Percentiles rank a stretch among this genome's conserved stretches.
Evolutionary conservation across 2,888 invertebrate genomes (phyloP).

Genomic region (Agrilus mali): DNA sequence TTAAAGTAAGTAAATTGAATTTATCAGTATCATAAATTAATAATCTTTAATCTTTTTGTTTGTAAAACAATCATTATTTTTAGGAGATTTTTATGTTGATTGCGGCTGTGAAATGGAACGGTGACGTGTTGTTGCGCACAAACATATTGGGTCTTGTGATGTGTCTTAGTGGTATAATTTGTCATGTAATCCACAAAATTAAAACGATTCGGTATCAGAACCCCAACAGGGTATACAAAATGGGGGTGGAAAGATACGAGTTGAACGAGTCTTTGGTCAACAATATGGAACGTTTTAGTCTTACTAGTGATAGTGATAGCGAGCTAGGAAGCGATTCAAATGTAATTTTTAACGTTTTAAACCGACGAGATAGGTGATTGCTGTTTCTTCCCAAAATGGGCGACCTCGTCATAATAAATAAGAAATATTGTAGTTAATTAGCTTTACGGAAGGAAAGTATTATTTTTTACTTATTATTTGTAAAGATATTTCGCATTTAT

Average conservation of each 20-base stretch:
- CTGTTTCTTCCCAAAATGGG: no score
- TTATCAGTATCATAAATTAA: background rate
- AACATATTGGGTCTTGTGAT: constrained; percentile 78
- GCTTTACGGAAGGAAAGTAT: no score
- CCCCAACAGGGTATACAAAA: constrained; percentile 18
- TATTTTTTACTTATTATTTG: no score
- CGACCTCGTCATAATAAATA: no score
- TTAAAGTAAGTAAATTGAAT: constrained; percentile 58
- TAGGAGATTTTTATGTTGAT: constrained; percentile 89
- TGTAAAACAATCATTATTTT: no score
- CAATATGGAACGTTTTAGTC: constrained; percentile 14
- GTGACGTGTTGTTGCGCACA: constrained; percentile 68
- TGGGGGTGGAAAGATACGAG: constrained; percentile 21
- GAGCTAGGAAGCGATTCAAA: constrained; percentile 36
- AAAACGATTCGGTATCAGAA: constrained; percentile 13
- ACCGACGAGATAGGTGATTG: constrained; percentile 28
- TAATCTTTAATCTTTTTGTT: constrained; percentile 3
- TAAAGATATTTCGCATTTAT: no score
- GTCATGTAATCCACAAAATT: constrained; percentile 69
- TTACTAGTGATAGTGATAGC: constrained; percentile 23
- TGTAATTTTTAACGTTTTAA: constrained; percentile 38
- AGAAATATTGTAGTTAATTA: no score
- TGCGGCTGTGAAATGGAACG: constrained; percentile 76
- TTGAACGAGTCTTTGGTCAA: constrained; percentile 26
- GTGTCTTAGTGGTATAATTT: constrained; percentile 77